A percentile compares a stretch with the other conserved stretches of the same genome.
Evolutionary conservation across 2,113 vertebrate genomes (phyloP).

Genomic region (Percina caprodes): DNA sequence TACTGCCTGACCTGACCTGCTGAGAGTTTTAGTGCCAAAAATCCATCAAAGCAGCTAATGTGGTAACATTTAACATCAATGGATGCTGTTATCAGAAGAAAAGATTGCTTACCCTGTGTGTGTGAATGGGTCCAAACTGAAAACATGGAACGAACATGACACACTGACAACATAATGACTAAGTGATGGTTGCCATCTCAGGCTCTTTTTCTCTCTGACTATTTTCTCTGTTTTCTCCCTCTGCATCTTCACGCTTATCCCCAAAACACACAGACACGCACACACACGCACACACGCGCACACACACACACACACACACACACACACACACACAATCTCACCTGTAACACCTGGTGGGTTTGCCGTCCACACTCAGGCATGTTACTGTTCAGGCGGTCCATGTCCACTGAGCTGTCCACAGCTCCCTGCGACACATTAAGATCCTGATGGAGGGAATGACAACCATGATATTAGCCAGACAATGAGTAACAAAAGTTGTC

Average conservation of each 20-base stretch:
- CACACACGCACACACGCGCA: neutral
- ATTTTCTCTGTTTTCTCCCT: neutral
- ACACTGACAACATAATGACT: constrained; percentile 12
- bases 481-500: neutral
- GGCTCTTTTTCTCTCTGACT: neutral
- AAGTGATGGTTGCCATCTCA: constrained; percentile 20
- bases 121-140: neutral
- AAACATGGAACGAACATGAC: constrained; percentile 13
- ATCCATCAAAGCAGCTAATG: neutral
- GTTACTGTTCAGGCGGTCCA: constrained; percentile 84
- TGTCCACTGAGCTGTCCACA: constrained; percentile 73
- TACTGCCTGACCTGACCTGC: constrained; percentile 22
- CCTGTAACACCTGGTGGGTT: constrained; percentile 81
- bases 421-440: constrained; percentile 73
- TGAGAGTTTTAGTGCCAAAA: neutral
- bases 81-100: constrained; percentile 26
- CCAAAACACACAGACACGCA: neutral
- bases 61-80: constrained; percentile 47
- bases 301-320: neutral
- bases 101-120: neutral
- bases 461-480: constrained; percentile 1
- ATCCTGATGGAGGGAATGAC: constrained; percentile 73
- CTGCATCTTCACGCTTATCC: neutral
- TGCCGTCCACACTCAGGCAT: constrained; percentile 58
- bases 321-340: constrained; percentile 48